Base-by-base conservation (phyloP, 2,888 invertebrate species). In the Beris morrisii region DNA sequence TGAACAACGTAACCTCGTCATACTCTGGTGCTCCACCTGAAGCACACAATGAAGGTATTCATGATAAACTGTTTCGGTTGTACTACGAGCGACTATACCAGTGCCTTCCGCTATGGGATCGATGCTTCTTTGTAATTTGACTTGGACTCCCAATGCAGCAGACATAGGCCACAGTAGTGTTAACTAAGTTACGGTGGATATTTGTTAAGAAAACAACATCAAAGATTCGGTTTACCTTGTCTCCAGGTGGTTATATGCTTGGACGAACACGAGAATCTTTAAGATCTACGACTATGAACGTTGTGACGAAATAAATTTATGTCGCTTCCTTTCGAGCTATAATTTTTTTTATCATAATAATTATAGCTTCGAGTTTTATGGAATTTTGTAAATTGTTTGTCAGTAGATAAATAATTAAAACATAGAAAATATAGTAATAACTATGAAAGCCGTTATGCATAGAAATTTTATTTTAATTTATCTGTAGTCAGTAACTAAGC, bases 141-240 rank as follows among this genome's bases (percentile, higher is more conserved):
- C 48, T 5, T 48, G 12, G 48, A 48, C 6, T 5, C 5, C 48
- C 48, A 12, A 15, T 12, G n/a, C 13, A 15, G 48, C 13, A 5
- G 48, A 48, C 48, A 7, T 13, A 9, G 38, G 3, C 7, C 38
- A 38, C 45, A n/a, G 11, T 48, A 48, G 6, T 48, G 9, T 48
- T 48, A 48, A 13, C 48, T 22, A 12, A 15, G 22, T 48, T 13
- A 22, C 48, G 48, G 48, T 48, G 22, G 12, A 53, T 22, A 53
- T 53, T 9, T 38, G 38, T 38, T 5, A 9, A 9, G 38, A 38
- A 53, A 53, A 53, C 13, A 53, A 22, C 28, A 22, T 12, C 22
- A 15, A 15, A 9, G 53, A 22, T 28, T 53, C 53, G 12, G 53
- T 53, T 53, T 53, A 22, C 53, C 53, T 53, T 53, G 53, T 53